These are phyloP conservation scores for Zeuzera pyrina DNA, from an alignment of 2,888 invertebrate genomes.

Conservation along the genomic window DNA sequence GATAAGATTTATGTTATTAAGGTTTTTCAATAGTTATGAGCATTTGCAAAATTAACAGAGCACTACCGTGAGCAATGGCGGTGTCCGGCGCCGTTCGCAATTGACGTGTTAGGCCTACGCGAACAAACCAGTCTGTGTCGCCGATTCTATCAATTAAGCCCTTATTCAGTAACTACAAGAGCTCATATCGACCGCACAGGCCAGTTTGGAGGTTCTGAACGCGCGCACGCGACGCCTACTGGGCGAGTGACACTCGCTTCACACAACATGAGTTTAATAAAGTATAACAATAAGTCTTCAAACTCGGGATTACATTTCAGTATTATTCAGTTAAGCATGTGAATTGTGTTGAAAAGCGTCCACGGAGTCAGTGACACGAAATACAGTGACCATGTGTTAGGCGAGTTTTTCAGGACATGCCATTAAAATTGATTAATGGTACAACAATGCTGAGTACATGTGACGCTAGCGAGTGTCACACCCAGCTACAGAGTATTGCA, in stretches of 20 bases:
- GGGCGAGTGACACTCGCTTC: slow-evolving; percentile 38
- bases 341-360: no score
- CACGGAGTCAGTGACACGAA: slow-evolving; percentile 10
- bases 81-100: slow-evolving; percentile 61
- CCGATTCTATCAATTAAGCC: slow-evolving; percentile 10
- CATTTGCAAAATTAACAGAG: slow-evolving; percentile 40
- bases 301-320: neutral
- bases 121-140: slow-evolving; percentile 31
- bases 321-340: slow-evolving; percentile 9
- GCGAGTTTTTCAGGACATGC: neutral
- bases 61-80: slow-evolving; percentile 69
- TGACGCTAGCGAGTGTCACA: slow-evolving; percentile 33
- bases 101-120: slow-evolving; percentile 70
- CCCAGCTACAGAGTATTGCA: slow-evolving; percentile 65
- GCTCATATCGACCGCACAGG: slow-evolving; percentile 26
- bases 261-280: slow-evolving; percentile 4
- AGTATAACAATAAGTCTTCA: slow-evolving; percentile 1
- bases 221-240: slow-evolving; percentile 55
- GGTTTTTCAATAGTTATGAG: slow-evolving; percentile 35
- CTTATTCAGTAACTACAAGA: slow-evolving; percentile 11
- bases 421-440: neutral
- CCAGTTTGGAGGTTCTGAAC: slow-evolving; percentile 27
- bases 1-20: no score
- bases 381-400: slow-evolving; percentile 12
- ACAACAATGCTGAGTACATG: slow-evolving; percentile 11